phyloP scores from a whole-genome alignment of 2,797 vertebrate species.

The Alca torda region DNA sequence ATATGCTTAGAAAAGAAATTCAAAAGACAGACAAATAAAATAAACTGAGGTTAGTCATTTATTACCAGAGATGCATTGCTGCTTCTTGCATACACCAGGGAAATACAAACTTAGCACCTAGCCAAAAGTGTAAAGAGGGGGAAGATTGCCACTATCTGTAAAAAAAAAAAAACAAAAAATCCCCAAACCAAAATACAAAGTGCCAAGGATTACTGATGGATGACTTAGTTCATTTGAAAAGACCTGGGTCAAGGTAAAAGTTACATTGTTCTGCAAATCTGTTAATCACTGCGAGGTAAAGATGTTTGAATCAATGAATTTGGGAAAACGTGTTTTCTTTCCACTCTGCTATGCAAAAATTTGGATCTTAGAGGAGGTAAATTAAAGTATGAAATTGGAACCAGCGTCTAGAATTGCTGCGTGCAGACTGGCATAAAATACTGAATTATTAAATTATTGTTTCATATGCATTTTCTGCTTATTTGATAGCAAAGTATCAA shows the following conservation, averaged over 20 bases:
- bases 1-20: not conserved
- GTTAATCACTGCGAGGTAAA: not conserved
- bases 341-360: not conserved
- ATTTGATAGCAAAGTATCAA: not conserved
- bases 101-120: not conserved
- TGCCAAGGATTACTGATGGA: not conserved
- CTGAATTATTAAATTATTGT: not conserved
- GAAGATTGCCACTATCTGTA: not conserved
- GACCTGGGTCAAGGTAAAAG: not conserved
- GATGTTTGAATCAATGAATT: not conserved
- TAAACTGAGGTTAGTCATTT: not conserved
- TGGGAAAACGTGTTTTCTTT: not conserved
- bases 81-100: not conserved
- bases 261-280: not conserved
- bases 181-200: not conserved
- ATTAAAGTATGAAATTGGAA: not conserved
- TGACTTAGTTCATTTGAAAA: not conserved
- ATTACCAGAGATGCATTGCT: not conserved
- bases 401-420: not conserved
- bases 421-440: not conserved
- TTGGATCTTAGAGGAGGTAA: not conserved
- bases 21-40: not conserved
- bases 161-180: not conserved
- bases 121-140: not conserved
- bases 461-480: not conserved